Evolutionary conservation across 2,113 vertebrate species (phyloP).

Genomic region (Spheniscus mendiculus): DNA sequence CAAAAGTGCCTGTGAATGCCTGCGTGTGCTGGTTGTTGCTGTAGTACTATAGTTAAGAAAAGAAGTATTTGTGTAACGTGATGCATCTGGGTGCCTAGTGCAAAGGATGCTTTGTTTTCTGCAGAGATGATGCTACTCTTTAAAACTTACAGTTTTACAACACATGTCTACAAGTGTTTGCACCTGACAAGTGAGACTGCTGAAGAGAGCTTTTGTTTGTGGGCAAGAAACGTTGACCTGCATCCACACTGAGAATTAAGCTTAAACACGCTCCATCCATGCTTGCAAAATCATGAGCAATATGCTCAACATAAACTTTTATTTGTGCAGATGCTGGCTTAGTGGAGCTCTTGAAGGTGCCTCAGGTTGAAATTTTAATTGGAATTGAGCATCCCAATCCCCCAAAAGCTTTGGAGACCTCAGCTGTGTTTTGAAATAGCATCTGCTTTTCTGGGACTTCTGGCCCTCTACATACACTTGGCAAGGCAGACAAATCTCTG

Average conservation of each 20-base stretch:
- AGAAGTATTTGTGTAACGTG: rapidly evolving
- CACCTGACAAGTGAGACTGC: neutral
- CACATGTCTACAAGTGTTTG: neutral
- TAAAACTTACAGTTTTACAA: neutral
- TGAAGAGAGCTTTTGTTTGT: neutral
- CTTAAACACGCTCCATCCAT: neutral
- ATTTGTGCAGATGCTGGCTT: neutral
- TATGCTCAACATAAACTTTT: neutral
- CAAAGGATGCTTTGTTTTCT: neutral
- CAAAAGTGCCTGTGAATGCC: neutral
- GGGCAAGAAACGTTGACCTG: neutral
- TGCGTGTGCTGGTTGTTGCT: neutral
- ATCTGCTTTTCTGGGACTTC: neutral
- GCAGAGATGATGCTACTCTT: neutral
- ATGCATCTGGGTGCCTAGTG: neutral
- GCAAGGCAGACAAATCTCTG: neutral
- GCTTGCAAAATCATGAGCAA: neutral
- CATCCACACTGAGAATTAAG: neutral
- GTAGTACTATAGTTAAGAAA: neutral
- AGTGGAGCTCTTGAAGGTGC: neutral
- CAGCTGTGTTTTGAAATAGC: conserved; percentile 29
- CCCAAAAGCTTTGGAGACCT: neutral
- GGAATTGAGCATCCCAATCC: neutral
- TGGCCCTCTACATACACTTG: neutral
- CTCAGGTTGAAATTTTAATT: neutral